Conservation (phyloP, 2,888 invertebrate species). For the Fragum fragum region DNA sequence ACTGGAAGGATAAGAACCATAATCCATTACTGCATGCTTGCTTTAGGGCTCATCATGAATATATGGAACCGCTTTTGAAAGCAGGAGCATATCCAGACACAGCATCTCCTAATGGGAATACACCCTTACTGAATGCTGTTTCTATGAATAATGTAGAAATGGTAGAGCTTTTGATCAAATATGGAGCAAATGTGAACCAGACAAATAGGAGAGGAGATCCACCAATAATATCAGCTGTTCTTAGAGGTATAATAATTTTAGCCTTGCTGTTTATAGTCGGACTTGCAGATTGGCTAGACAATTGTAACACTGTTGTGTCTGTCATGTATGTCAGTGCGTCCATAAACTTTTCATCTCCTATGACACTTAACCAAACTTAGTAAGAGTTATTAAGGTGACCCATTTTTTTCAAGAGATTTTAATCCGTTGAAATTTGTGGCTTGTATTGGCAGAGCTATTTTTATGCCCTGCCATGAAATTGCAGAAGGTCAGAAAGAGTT, state of each 20-base stretch:
- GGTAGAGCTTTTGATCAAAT: constrained; percentile 68
- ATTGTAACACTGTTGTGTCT: not conserved
- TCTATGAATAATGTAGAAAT: constrained; percentile 66
- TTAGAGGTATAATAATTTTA: constrained; percentile 67
- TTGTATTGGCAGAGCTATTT: no score
- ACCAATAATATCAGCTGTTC: constrained; percentile 75
- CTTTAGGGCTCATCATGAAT: constrained; percentile 66
- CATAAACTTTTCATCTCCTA: no score
- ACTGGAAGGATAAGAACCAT: constrained; percentile 57
- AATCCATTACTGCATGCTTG: constrained; percentile 71
- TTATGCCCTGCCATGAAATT: no score
- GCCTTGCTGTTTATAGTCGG: not conserved
- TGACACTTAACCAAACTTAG: not conserved
- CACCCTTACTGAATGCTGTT: constrained; percentile 75
- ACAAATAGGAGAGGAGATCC: constrained; percentile 72
- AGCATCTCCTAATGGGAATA: constrained; percentile 52
- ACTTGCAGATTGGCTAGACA: not conserved
- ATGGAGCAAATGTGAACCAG: constrained; percentile 76
- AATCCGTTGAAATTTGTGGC: no score
- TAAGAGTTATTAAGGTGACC: not conserved
- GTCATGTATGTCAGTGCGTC: not conserved
- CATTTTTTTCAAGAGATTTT: no score
- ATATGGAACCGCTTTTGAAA: constrained; percentile 69
- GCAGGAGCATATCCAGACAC: constrained; percentile 78
- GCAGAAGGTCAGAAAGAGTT: no score